phyloP scores from a whole-genome alignment of 2,888 invertebrate genomes.

The Cataglyphis rosenhaueri region DNA sequence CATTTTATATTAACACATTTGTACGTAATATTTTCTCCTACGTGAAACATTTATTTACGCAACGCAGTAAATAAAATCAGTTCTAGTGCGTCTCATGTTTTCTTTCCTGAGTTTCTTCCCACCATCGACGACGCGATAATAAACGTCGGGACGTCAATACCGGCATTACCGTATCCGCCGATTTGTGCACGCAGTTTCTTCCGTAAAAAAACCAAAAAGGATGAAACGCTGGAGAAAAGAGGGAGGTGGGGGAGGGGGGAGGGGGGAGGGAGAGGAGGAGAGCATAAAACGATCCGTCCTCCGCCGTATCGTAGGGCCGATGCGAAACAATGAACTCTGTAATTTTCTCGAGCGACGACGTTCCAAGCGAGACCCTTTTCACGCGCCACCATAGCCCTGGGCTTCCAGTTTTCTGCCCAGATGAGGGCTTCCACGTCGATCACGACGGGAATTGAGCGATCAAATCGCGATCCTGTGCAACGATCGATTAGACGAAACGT shows the following conservation, averaged over 20 bases:
- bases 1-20: not conserved
- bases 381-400: slow-evolving; percentile 71
- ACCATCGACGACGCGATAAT: slow-evolving; percentile 33
- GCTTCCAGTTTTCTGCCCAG: slow-evolving; percentile 66
- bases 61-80: slow-evolving; percentile 3
- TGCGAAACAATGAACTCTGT: slow-evolving; percentile 75
- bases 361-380: slow-evolving; percentile 67
- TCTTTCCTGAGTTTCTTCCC: slow-evolving; percentile 26
- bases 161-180: slow-evolving; percentile 65
- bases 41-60: not conserved
- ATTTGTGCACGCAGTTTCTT: slow-evolving; percentile 57
- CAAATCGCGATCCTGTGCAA: slow-evolving; percentile 56
- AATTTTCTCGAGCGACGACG: slow-evolving; percentile 74
- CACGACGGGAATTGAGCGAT: slow-evolving; percentile 69
- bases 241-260: too few species aligned
- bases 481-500: slow-evolving; percentile 49
- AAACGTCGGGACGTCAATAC: slow-evolving; percentile 49
- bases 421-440: slow-evolving; percentile 58
- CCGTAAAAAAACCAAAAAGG: slow-evolving; percentile 58
- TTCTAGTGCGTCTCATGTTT: slow-evolving; percentile 5
- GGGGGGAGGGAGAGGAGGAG: slow-evolving; percentile 14
- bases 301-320: slow-evolving; percentile 59
- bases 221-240: not conserved
- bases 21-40: not conserved
- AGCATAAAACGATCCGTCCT: slow-evolving; percentile 67